Evolutionary conservation across 2,888 invertebrate species (phyloP), one percentile per base, ranked within the genome.

Genomic region (Drepana falcataria): DNA sequence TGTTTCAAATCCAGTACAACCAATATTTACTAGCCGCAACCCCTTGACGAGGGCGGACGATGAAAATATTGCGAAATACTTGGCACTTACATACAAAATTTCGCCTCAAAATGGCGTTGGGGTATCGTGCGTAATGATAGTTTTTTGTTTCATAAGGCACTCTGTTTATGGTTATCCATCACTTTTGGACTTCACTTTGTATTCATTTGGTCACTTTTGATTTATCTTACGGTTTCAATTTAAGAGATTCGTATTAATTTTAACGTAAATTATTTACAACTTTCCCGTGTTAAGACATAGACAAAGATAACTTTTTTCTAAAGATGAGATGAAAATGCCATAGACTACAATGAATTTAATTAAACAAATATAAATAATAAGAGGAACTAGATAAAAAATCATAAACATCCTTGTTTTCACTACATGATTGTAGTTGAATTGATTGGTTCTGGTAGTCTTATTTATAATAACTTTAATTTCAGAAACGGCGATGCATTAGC

Each of bases 51-150:
- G 75, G 76, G 71, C 71, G 71, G 72, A 66, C 81, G 79, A 77
- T 63, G 75, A 83, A 86, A 86, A 85, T 89, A 91, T 89, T 86
- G 87, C 88, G 81, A 91, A 91, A 87, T 90, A 90, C 89, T 89
- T 91, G 90, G 88, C 91, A 91, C 92, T 92, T 91, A 92, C 91
- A 90, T 87, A 90, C 85, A 90, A 91, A 90, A 88, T 89, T 91
- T 91, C 89, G 91, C 91, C 90, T 91, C 92, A 92, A 92, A 91
- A 92, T 92, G 92, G 92, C 92, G 92, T 91, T 91, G 84, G 78
- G 79, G 83, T 88, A 89, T 89, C 91, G 90, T 91, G 91, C 90
- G 91, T 87, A 88, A 87, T 86, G 89, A 89, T 87, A 86, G 91
- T 86, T 91, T 91, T 91, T 90, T 87, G 89, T 88, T 89, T 89